A percentile compares a stretch with the other conserved stretches of the same genome.
phyloP scores from a whole-genome alignment of 1,140 invertebrate species.

The Calephelis virginiensis region DNA sequence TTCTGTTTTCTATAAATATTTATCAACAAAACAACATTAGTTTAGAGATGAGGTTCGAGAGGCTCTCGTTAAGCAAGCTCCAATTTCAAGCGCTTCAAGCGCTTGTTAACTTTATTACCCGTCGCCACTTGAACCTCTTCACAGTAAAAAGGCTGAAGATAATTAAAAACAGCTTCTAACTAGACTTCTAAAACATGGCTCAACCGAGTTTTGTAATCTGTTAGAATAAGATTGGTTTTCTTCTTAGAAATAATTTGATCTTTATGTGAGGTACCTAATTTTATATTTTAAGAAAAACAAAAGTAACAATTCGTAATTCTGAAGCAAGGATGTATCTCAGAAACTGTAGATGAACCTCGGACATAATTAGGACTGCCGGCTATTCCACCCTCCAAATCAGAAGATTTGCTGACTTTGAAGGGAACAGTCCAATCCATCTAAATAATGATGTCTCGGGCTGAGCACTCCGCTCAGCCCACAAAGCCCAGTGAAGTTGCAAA shows the following conservation, averaged over 20 bases:
- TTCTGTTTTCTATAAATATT: slow-evolving; percentile 10
- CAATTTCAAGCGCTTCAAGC: not conserved
- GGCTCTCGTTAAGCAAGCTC: slow-evolving; percentile 6
- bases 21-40: slow-evolving; percentile 6
- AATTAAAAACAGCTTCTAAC: slow-evolving; percentile 12
- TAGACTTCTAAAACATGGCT: not conserved
- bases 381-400: too few relatives aligned
- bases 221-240: not conserved
- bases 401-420: too few relatives aligned
- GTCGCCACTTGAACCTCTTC: slow-evolving; percentile 15
- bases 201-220: not conserved
- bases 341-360: too few relatives aligned
- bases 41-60: slow-evolving; percentile 8
- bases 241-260: not conserved
- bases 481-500: too few relatives aligned
- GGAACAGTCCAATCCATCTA: too few relatives aligned
- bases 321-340: too few relatives aligned
- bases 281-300: too few relatives aligned
- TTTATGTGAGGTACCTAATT: too few relatives aligned
- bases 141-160: slow-evolving; percentile 19
- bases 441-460: too few relatives aligned
- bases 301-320: too few relatives aligned
- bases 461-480: too few relatives aligned
- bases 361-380: too few relatives aligned
- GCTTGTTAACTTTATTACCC: slow-evolving; percentile 17